Evolutionary conservation across 2,113 vertebrate genomes (phyloP).

Genomic region (Diphyllodes magnificus): DNA sequence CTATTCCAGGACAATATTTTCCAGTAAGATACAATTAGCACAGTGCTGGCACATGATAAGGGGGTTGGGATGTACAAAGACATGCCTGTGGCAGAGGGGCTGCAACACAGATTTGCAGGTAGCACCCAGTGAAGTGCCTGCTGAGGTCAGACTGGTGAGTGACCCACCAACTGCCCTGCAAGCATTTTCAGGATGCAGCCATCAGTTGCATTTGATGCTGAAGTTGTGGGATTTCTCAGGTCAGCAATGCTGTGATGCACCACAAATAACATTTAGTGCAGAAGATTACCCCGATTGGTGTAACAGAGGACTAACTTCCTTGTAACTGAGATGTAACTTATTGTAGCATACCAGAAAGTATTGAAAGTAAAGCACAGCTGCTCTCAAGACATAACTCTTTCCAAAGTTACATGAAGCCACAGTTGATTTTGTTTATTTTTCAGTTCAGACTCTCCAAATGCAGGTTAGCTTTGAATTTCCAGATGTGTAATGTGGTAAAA

Average conservation of each 20-base stretch:
- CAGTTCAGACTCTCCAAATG: neutral
- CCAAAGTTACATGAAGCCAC: neutral
- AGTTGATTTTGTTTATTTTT: slow-evolving; percentile 40
- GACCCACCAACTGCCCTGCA: neutral
- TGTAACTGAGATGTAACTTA: neutral
- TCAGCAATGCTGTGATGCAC: neutral
- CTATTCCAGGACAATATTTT: neutral
- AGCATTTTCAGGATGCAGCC: neutral
- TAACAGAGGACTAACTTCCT: neutral
- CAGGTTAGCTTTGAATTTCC: slow-evolving; percentile 26
- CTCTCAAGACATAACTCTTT: neutral
- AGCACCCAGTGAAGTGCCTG: neutral
- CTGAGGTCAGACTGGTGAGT: neutral
- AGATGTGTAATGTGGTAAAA: slow-evolving; percentile 9
- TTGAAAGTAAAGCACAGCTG: neutral
- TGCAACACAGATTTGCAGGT: neutral
- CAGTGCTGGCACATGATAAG: neutral
- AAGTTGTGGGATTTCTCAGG: neutral
- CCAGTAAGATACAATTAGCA: neutral
- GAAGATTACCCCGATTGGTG: neutral
- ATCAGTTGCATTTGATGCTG: neutral
- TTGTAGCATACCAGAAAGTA: neutral
- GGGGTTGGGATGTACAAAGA: neutral
- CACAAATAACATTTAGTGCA: neutral
- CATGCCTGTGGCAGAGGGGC: neutral